Evolutionary conservation across 2,113 vertebrate species (phyloP).

Genomic region (Tinamus guttatus): DNA sequence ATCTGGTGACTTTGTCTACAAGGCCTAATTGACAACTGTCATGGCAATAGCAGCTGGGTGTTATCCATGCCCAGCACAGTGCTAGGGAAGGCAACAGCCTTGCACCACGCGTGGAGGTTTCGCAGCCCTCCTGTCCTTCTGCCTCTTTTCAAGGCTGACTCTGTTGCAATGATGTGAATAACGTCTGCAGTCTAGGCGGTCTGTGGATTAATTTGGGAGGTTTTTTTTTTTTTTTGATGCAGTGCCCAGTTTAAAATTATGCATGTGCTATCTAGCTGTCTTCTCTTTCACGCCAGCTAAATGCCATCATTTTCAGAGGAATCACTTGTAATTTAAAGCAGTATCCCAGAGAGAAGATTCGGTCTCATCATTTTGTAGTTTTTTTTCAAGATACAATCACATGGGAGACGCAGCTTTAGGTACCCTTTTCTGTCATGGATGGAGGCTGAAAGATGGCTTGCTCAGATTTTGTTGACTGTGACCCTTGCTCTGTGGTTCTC

Average conservation of each 20-base stretch:
- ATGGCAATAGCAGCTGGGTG: neutral
- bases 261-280: neutral
- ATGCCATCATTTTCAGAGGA: neutral
- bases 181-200: neutral
- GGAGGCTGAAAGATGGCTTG: neutral
- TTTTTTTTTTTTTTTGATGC: neutral
- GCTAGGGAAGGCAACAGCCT: accelerated
- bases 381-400: neutral
- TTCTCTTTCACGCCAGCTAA: neutral
- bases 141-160: neutral
- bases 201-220: neutral
- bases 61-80: accelerated
- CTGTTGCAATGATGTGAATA: neutral
- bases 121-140: constrained; percentile 27
- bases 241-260: neutral
- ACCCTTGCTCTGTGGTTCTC: neutral
- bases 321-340: neutral
- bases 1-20: neutral
- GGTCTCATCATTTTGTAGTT: neutral
- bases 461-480: neutral
- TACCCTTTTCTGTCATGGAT: neutral
- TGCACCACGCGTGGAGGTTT: neutral
- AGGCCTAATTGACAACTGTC: neutral
- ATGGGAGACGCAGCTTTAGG: neutral
- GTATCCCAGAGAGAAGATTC: neutral